Conservation (phyloP, 2,888 invertebrate genomes). For the Orthonevra nobilis region DNA sequence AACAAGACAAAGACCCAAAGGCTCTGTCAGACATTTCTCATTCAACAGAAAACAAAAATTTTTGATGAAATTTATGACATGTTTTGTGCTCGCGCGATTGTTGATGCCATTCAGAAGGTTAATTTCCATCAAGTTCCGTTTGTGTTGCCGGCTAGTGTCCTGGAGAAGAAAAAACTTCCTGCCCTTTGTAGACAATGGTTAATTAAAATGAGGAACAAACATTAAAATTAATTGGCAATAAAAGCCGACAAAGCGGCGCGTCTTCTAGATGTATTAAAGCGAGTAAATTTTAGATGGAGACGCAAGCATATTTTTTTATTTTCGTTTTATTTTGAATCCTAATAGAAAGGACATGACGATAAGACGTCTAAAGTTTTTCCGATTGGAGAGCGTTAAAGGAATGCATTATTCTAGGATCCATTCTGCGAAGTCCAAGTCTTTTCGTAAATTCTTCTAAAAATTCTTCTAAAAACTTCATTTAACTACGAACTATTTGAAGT, state of each 20-base stretch:
- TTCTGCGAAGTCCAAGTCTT: too few relatives aligned
- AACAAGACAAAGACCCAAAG: slow-evolving; percentile 46
- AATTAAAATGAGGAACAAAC: slow-evolving; percentile 43
- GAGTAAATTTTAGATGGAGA: too few relatives aligned
- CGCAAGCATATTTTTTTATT: too few relatives aligned
- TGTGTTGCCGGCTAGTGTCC: not conserved
- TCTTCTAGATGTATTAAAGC: too few relatives aligned
- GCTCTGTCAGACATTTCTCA: slow-evolving; percentile 54
- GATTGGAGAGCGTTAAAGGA: too few relatives aligned
- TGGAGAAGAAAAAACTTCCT: slow-evolving; percentile 49
- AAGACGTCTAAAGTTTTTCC: too few relatives aligned
- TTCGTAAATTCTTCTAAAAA: too few relatives aligned
- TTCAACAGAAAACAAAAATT: slow-evolving; percentile 39
- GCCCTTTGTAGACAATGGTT: slow-evolving; percentile 49
- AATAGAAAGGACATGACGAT: too few relatives aligned
- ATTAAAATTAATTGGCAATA: slow-evolving; percentile 54
- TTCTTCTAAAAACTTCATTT: too few relatives aligned
- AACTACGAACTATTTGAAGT: too few relatives aligned
- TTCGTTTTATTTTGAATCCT: too few relatives aligned
- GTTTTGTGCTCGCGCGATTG: slow-evolving; percentile 53
- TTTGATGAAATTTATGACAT: slow-evolving; percentile 66
- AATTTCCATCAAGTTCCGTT: slow-evolving; percentile 63
- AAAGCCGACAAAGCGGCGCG: slow-evolving; percentile 57
- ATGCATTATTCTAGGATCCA: too few relatives aligned
- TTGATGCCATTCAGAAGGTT: slow-evolving; percentile 66